Base-by-base conservation (phyloP, 2,888 invertebrate species). In the Yponomeuta evonymella region DNA sequence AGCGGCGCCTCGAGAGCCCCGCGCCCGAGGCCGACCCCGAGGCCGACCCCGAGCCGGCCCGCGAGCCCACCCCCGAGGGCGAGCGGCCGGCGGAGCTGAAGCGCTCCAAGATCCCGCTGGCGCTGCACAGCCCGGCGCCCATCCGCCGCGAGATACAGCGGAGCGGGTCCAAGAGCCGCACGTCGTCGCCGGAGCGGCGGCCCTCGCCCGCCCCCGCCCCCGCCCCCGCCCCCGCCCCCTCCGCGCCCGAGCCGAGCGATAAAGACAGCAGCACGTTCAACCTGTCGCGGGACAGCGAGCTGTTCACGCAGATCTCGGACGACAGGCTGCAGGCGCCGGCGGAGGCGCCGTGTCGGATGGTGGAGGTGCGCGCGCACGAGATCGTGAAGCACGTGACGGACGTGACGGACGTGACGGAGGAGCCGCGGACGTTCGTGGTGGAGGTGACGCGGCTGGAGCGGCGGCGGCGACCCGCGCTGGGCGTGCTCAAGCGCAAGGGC, bases 321-420 rank as follows among this genome's bases (percentile, higher is more conserved):
- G 93, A 94, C 78, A 80, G 80, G 72, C 79, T 84, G 30, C 79
- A 78, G 3, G 77, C 81, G 58, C 75, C 77, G 58, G 74, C 74
- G 67, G 79, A 73, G n/a, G n/a, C 74, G 77, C 48, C 73, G 8
- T 93, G 93, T 70, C 94, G 93, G 75, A 90, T 95, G 75, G 96
- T 96, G 15, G 96, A 94, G 78, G 93, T 96, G 1, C 94, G 93
- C 74, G 95, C 94, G 78, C 94, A 93, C 79, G 95, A 96, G 83
- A 94, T 96, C 70, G 85, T 94, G 1, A 94, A 95, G 79, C 94
- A 76, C 30, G 76, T 83, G 0, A 86, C 87, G 9, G 76, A 81
- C n/a, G n/a, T n/a, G n/a, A 78, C 84, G 0, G 81, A 84, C 70
- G 77, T 88, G 15, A 86, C 87, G 9, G 76, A 81, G 1, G 89